Base-by-base conservation (phyloP, 2,797 vertebrate species). In the Oreortyx pictus region DNA sequence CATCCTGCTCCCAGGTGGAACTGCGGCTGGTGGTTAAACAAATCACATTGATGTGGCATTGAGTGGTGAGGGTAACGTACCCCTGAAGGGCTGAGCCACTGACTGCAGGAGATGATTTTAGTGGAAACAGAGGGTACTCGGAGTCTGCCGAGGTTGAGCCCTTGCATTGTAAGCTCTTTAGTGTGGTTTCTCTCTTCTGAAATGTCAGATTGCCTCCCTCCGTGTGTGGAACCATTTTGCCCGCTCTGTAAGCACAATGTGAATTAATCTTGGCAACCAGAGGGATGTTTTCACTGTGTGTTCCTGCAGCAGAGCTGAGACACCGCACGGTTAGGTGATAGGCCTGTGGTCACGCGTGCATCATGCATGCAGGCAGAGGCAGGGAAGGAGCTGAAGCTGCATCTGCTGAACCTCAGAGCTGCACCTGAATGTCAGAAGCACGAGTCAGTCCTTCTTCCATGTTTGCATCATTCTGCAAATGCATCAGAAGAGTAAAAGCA, bases 111-210 rank as follows among this genome's bases (percentile, higher is more conserved):
- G 71, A 24, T 0, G 0, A 62, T 71, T 88, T 86, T 82, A 79
- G 61, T 70, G 73, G 71, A 76, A 91, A 66, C 9, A 84, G 64
- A 82, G 44, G 88, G 43, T 93, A 60, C 66, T 89, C 2, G 2
- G 44, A 66, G 82, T 74, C 79, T 92, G 77, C 66, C 71, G 44
- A 67, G 84, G 77, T 79, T 93, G 93, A 95, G 82, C 73, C 77
- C 82, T 86, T 88, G 82, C 71, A 82, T 54, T 82, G 67, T 79
- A 74, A 91, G 67, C 80, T 86, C 74, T 94, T 89, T 50, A 93
- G 65, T 76, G 43, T 62, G 79, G 77, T 81, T 91, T 95, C 37
- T 88, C 87, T 91, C 64, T 46, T 77, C 80, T 82, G 86, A 89
- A 96, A 88, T 68, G 91, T 92, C 74, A 44, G 24, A 88, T 86